Conservation (phyloP, 2,797 vertebrate genomes). For the Etheostoma nigrum region DNA sequence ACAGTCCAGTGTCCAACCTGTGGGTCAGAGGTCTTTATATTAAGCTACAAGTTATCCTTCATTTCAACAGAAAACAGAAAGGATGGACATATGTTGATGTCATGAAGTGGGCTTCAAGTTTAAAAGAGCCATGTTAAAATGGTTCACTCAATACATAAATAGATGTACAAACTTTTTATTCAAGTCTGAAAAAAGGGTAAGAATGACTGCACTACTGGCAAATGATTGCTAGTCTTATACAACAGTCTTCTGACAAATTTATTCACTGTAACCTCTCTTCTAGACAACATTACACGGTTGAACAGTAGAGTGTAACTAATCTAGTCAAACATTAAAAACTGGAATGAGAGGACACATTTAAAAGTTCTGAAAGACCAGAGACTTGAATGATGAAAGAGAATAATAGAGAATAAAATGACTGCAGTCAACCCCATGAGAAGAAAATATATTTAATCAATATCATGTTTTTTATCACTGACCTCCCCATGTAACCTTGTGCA, state of each 20-base stretch:
- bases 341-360: background rate
- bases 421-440: background rate
- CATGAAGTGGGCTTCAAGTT: background rate
- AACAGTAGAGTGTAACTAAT: background rate
- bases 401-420: background rate
- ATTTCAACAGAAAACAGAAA: background rate
- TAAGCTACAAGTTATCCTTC: background rate
- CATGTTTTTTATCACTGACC: conserved; percentile 77
- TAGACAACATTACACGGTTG: conserved; percentile 22
- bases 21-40: conserved; percentile 3
- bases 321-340: conserved; percentile 45
- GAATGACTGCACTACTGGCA: background rate
- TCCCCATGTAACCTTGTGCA: conserved; percentile 91
- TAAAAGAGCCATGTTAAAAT: background rate
- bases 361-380: background rate
- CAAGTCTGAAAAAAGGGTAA: background rate
- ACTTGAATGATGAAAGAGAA: background rate
- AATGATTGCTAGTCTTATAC: background rate
- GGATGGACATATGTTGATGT: background rate
- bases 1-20: conserved; percentile 93
- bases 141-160: background rate
- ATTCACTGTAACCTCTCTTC: background rate
- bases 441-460: background rate
- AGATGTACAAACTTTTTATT: background rate
- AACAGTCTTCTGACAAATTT: background rate